A percentile compares a stretch with the other conserved stretches of the same genome.
phyloP scores from a whole-genome alignment of 2,797 vertebrate species.

The Danio tinwini region DNA sequence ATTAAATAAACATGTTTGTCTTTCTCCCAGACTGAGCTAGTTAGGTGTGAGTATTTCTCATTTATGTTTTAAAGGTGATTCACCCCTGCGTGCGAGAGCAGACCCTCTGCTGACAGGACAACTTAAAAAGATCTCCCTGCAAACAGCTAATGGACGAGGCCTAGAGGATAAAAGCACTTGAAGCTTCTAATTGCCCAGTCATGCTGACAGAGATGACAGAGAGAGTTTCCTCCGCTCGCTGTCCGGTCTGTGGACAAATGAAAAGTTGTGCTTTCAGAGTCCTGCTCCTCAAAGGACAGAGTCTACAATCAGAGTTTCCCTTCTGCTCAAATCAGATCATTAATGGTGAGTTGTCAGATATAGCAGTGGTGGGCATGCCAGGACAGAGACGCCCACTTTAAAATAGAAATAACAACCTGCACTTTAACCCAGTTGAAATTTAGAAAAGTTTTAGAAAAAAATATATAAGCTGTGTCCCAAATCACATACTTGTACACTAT shows the following conservation, averaged over 20 bases:
- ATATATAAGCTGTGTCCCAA: too few species aligned
- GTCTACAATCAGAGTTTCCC: slow-evolving; percentile 49
- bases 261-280: slow-evolving; percentile 25
- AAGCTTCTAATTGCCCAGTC: slow-evolving; percentile 57
- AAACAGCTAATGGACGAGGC: slow-evolving; percentile 54
- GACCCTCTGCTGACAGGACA: slow-evolving; percentile 50
- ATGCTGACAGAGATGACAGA: slow-evolving; percentile 54
- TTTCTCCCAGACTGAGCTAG: not conserved
- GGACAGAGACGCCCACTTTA: slow-evolving; percentile 64
- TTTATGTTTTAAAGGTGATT: slow-evolving; percentile 41
- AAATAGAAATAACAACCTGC: slow-evolving; percentile 70
- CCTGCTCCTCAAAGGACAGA: slow-evolving; percentile 2
- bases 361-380: slow-evolving; percentile 50
- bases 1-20: not conserved
- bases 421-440: too few species aligned
- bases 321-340: slow-evolving; percentile 73
- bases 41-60: slow-evolving; percentile 1
- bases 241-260: slow-evolving; percentile 14
- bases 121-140: slow-evolving; percentile 50
- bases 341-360: slow-evolving; percentile 68
- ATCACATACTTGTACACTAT: too few species aligned
- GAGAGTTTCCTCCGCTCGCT: slow-evolving; percentile 28
- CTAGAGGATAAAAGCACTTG: slow-evolving; percentile 48
- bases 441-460: too few species aligned
- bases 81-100: slow-evolving; percentile 21